These are phyloP conservation scores for Thecophora atra DNA, from an alignment of 2,888 invertebrate genomes.

Conservation along the genomic window DNA sequence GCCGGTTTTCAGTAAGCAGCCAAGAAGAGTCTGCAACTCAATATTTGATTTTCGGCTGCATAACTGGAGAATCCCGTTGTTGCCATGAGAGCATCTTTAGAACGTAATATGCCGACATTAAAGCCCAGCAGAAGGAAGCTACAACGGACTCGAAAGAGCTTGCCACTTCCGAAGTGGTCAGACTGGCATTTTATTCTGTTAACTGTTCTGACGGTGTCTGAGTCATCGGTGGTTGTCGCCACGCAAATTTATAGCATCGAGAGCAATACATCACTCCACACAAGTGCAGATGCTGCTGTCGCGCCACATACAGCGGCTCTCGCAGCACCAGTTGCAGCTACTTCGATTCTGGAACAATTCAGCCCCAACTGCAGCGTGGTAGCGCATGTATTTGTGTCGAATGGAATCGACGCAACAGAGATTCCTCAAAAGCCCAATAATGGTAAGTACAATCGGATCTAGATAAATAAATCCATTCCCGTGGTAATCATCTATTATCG, in stretches of 20 bases:
- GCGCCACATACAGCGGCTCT: conserved; percentile 45
- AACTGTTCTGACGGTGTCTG: conserved; percentile 1
- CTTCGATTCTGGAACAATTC: conserved; percentile 62
- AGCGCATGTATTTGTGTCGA: conserved; percentile 66
- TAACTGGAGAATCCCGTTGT: neutral
- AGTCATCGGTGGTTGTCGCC: conserved; percentile 3
- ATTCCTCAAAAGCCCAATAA: conserved; percentile 68
- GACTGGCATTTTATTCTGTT: conserved; percentile 8
- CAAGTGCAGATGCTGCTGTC: conserved; percentile 14
- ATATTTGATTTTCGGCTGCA: neutral
- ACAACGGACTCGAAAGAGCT: neutral
- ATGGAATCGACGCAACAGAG: conserved; percentile 67
- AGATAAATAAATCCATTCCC: neutral
- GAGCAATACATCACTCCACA: neutral
- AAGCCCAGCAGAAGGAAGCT: neutral
- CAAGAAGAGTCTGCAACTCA: neutral
- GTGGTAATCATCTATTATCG: neutral
- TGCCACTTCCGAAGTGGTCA: neutral
- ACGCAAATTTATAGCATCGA: neutral
- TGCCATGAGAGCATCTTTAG: conserved; percentile 39
- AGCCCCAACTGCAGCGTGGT: conserved; percentile 67
- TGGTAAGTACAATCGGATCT: conserved; percentile 62
- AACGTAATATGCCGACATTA: conserved; percentile 7
- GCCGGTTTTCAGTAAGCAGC: too few species aligned
- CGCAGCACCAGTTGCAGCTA: conserved; percentile 44